phyloP scores from a whole-genome alignment of 2,113 vertebrate species.

The Thamnaconus septentrionalis region DNA sequence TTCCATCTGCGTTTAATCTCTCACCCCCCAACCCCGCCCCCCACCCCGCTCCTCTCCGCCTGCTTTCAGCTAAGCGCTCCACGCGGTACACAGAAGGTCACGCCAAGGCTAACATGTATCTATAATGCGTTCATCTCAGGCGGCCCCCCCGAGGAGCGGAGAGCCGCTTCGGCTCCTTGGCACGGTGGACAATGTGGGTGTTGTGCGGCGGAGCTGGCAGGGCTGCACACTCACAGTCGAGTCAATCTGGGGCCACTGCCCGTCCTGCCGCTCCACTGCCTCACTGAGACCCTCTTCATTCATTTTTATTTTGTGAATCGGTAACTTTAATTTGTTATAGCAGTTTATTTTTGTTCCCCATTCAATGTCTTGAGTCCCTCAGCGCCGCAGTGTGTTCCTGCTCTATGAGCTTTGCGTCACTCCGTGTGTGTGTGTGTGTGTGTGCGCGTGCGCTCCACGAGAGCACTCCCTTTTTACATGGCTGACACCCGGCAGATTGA shows the following conservation, averaged over 20 bases:
- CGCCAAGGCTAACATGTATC: conserved; percentile 79
- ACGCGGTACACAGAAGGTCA: conserved; percentile 58
- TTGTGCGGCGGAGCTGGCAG: conserved; percentile 90
- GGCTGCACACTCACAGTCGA: conserved; percentile 78
- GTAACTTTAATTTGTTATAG: neutral
- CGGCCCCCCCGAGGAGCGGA: conserved; percentile 74
- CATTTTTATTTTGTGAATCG: conserved; percentile 45
- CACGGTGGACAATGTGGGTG: conserved; percentile 90
- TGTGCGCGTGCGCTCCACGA: conserved; percentile 1
- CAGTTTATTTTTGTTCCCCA: neutral
- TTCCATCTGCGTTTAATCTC: conserved; percentile 67
- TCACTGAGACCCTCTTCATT: conserved; percentile 55
- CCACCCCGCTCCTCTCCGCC: conserved; percentile 32
- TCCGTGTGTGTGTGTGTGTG: neutral
- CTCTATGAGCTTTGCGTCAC: neutral
- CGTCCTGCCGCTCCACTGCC: conserved; percentile 55
- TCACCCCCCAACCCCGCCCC: conserved; percentile 36
- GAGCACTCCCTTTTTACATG: conserved; percentile 80
- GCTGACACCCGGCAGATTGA: conserved; percentile 95
- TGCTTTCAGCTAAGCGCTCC: conserved; percentile 57
- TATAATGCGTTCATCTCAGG: conserved; percentile 71
- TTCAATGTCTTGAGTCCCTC: conserved; percentile 19
- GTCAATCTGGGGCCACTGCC: conserved; percentile 89
- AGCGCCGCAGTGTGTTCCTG: conserved; percentile 31
- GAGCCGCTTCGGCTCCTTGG: conserved; percentile 77